These are phyloP conservation scores for Zaprionus lineosus DNA, from an alignment of 2,888 invertebrate species.

Conservation along the genomic window DNA sequence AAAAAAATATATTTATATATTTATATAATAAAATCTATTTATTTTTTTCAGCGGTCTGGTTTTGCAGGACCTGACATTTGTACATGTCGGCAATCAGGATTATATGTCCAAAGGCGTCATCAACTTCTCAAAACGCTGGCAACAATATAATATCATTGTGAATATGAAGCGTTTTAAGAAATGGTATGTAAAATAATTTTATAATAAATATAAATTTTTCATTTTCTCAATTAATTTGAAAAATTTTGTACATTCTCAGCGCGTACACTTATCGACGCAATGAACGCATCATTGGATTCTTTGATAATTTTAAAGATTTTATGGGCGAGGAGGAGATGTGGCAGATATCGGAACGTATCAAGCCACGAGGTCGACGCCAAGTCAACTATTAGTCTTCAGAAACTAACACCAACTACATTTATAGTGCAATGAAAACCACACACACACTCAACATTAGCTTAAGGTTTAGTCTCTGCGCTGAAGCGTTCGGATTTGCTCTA, in stretches of 20 bases:
- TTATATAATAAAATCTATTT: not conserved
- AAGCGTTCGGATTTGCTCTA: too few relatives aligned
- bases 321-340: conserved; percentile 99
- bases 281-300: conserved; percentile 96
- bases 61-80: conserved; percentile 99
- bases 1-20: too few relatives aligned
- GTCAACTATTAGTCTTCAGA: conserved; percentile 72
- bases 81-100: conserved; percentile 98
- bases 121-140: conserved; percentile 99
- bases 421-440: conserved; percentile 42
- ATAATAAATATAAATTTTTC: not conserved
- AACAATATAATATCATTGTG: conserved; percentile 98
- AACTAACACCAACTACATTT: conserved; percentile 43
- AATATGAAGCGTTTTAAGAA: conserved; percentile 99
- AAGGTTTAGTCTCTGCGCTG: too few relatives aligned
- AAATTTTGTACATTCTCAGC: conserved; percentile 84
- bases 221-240: not conserved
- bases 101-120: conserved; percentile 92
- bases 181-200: conserved; percentile 86
- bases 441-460: conserved; percentile 17
- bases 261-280: conserved; percentile 96
- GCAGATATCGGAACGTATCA: conserved; percentile 98
- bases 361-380: conserved; percentile 86
- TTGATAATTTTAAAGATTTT: conserved; percentile 98
- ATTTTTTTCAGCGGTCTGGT: conserved; percentile 91